These are phyloP conservation scores for Vimba vimba DNA, from an alignment of 2,113 vertebrate species.

Conservation along the genomic window DNA sequence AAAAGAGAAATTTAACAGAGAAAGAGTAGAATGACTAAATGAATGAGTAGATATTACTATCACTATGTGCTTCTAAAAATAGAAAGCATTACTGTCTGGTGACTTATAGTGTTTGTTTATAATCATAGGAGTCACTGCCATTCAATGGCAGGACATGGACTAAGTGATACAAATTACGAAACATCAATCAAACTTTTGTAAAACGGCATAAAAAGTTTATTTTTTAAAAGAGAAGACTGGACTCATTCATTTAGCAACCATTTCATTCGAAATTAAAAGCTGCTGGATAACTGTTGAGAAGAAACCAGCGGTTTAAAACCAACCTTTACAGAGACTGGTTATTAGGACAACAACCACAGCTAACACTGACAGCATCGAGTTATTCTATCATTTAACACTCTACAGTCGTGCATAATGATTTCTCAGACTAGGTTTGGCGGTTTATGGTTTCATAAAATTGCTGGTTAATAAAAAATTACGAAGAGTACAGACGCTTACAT, in stretches of 20 bases:
- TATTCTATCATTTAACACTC: neutral
- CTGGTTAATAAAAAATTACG: too few relatives aligned
- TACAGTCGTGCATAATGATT: neutral
- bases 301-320: neutral
- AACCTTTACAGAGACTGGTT: neutral
- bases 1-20: neutral
- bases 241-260: neutral
- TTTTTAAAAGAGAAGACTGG: neutral
- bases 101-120: neutral
- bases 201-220: neutral
- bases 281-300: neutral
- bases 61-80: too few relatives aligned
- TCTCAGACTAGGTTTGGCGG: neutral
- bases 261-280: neutral
- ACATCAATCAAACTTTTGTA: neutral
- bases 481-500: neutral
- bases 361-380: conserved; percentile 21
- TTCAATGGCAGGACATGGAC: neutral
- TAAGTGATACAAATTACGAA: neutral
- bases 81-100: neutral
- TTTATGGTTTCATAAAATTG: neutral
- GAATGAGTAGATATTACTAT: too few relatives aligned
- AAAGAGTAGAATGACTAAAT: neutral
- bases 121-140: neutral
- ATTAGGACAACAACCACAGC: neutral